These are phyloP conservation scores for Tiliacea aurago DNA, from an alignment of 2,888 invertebrate genomes.

Conservation along the genomic window DNA sequence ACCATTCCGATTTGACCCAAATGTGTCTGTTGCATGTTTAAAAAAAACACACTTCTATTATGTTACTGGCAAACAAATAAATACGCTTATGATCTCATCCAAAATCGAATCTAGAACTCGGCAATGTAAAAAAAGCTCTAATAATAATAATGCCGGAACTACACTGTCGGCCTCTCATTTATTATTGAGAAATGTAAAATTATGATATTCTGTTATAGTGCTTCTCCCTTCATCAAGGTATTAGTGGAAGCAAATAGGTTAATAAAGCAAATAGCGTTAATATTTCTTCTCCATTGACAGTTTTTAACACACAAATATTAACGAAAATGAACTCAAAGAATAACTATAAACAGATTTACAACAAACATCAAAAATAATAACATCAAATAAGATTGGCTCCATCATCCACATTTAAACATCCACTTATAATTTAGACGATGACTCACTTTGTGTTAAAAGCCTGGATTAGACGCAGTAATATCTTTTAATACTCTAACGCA, in stretches of 20 bases:
- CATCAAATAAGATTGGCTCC: constrained; percentile 52
- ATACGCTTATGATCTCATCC: constrained; percentile 59
- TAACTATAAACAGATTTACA: constrained; percentile 39
- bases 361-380: constrained; percentile 59
- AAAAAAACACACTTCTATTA: constrained; percentile 49
- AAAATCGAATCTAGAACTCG: constrained; percentile 56
- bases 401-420: constrained; percentile 60
- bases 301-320: constrained; percentile 38
- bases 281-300: constrained; percentile 48
- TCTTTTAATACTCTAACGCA: constrained; percentile 63
- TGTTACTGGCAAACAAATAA: constrained; percentile 52
- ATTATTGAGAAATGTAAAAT: constrained; percentile 50
- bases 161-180: constrained; percentile 50
- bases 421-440: constrained; percentile 55
- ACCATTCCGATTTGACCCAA: constrained; percentile 57
- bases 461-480: constrained; percentile 63
- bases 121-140: constrained; percentile 41
- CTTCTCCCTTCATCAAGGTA: constrained; percentile 53
- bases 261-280: constrained; percentile 32
- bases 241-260: constrained; percentile 54
- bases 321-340: constrained; percentile 30
- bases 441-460: constrained; percentile 63
- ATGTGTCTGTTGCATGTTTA: constrained; percentile 45
- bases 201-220: constrained; percentile 23
- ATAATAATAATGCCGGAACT: constrained; percentile 58